Base-by-base conservation (phyloP, 2,797 vertebrate species). In the Danio jaintianensis region DNA sequence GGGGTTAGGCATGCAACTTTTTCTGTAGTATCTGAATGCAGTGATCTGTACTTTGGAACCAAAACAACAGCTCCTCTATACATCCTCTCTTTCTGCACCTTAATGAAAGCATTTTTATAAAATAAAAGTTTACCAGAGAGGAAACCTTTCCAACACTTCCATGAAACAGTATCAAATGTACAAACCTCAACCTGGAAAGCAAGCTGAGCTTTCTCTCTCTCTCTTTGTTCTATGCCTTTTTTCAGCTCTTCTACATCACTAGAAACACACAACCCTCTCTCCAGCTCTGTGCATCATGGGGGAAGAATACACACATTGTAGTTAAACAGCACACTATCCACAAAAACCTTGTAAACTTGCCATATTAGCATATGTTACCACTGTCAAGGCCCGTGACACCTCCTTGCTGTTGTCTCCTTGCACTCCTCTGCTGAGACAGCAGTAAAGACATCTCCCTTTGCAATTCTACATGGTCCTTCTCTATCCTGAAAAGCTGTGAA, bases 241-340 rank as follows among this genome's bases (percentile, higher is more conserved):
- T 91, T 97, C 36, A 96, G 87, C 12, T 97, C 96, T 64, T 96
- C 95, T 7, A 95, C 89, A 82, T 98, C 96, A 10, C 93, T 90
- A 22, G 91, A 88, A 73, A 94, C 80, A 0, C 92, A 92, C 90
- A 85, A 96, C 90, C 86, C 94, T 80, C 91, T 95, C 85, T 96
- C 95, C 89, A 97, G 83, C 53, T 92, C 90, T 90, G 47, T 6
- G 69, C n/a, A 4, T 52, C 71, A 63, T 70, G 6, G 4, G 6
- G 69, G 4, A 58, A 36, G 76, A 6, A n/a, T 8, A 78, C 5
- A 61, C 20, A 66, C 4, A 29, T 5, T 55, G 50, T 56, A 15
- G 20, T 66, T n/a, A 55, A 66, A 56, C 38, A 55, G 15, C 55
- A 53, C 15, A 76, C 8, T 22, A 56, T 43, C 63, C 10, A 64